Evolutionary conservation across 2,888 invertebrate genomes (phyloP).

Genomic region (Phyllotreta striolata): DNA sequence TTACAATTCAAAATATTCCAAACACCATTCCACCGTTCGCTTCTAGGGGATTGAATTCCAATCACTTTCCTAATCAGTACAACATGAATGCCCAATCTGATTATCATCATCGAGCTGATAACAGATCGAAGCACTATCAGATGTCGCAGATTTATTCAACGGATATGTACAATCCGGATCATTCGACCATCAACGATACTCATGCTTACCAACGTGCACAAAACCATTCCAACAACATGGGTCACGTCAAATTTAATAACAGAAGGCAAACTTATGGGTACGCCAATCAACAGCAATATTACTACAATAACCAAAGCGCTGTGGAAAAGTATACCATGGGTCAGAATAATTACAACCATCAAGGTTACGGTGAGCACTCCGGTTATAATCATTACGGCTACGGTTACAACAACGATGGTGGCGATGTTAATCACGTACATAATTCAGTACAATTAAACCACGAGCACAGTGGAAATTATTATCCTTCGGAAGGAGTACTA

Average conservation of each 20-base stretch:
- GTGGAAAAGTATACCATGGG: conserved; percentile 51
- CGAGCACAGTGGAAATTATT: conserved; percentile 53
- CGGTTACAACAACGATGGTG: conserved; percentile 56
- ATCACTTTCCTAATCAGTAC: conserved; percentile 58
- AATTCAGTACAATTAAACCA: conserved; percentile 53
- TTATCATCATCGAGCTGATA: conserved; percentile 53
- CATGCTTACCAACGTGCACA: conserved; percentile 55
- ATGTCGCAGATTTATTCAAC: conserved; percentile 46
- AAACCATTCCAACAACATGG: conserved; percentile 48
- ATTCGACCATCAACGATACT: conserved; percentile 55
- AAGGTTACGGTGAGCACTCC: conserved; percentile 55
- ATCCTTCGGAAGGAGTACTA: conserved; percentile 55
- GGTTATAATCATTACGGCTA: conserved; percentile 58
- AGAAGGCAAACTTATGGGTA: conserved; percentile 58
- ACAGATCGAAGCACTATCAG: conserved; percentile 55
- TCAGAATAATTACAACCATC: conserved; percentile 52
- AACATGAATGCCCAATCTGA: conserved; percentile 56
- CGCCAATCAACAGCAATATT: conserved; percentile 63
- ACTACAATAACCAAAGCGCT: conserved; percentile 64
- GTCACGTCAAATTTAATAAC: conserved; percentile 47
- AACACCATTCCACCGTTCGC: conserved; percentile 69
- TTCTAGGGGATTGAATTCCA: conserved; percentile 63
- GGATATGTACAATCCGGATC: conserved; percentile 61
- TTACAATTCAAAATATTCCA: conserved; percentile 66
- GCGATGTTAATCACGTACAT: conserved; percentile 51